Evolutionary conservation across 2,797 vertebrate genomes (phyloP).

Genomic region (Muraenolepis orangiensis): DNA sequence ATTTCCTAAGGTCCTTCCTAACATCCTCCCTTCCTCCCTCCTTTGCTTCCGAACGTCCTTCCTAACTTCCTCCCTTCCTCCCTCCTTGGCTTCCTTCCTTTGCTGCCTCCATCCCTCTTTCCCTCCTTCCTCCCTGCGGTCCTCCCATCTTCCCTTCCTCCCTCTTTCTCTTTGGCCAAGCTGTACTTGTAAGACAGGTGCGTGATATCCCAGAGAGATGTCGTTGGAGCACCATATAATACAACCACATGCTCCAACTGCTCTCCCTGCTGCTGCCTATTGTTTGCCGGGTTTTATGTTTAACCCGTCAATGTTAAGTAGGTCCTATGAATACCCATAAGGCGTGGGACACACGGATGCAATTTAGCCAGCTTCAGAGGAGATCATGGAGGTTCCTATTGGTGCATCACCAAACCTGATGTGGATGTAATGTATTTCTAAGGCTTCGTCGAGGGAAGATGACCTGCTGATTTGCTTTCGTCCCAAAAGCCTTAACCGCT

Average conservation of each 20-base stretch:
- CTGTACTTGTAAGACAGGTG: neutral
- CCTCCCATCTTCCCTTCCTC: no score
- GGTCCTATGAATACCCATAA: neutral
- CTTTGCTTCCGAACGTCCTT: neutral
- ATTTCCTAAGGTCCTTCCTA: no score
- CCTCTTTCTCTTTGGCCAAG: neutral
- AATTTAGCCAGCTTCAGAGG: neutral
- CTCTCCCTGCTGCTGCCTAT: neutral
- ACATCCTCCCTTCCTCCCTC: neutral
- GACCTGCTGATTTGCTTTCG: no score
- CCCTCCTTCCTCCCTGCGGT: no score
- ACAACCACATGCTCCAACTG: neutral
- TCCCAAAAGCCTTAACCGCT: no score
- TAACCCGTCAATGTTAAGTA: neutral
- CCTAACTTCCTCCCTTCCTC: neutral
- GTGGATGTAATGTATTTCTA: no score
- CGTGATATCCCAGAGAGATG: neutral
- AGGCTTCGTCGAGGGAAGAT: no score
- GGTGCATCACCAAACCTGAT: no score
- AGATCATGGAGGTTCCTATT: neutral
- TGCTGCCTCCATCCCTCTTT: neutral
- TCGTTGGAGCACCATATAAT: neutral
- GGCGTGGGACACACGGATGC: neutral
- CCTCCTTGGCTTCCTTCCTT: neutral
- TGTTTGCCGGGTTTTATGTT: neutral